Evolutionary conservation across 2,888 invertebrate species (phyloP).

Genomic region (Tricholauxania praeusta): DNA sequence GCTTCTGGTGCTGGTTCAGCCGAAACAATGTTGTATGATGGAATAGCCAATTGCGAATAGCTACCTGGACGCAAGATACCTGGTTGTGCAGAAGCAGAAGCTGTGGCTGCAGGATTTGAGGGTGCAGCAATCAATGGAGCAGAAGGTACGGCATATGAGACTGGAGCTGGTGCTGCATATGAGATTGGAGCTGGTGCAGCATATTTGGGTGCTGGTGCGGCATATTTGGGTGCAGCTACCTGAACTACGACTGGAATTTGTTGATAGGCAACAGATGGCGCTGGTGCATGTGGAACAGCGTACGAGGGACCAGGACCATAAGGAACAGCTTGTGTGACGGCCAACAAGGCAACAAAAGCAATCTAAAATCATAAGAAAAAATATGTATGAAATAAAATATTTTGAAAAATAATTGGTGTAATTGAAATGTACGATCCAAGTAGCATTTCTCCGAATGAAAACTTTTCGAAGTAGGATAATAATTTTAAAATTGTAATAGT

Average conservation of each 20-base stretch:
- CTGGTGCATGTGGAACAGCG: not conserved
- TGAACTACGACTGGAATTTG: not conserved
- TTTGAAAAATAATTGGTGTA: too few relatives aligned
- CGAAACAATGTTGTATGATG: constrained; percentile 44
- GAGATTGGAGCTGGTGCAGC: not conserved
- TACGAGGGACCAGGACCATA: not conserved
- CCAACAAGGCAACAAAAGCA: constrained; percentile 28
- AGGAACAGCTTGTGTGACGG: constrained; percentile 10
- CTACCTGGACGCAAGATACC: constrained; percentile 45
- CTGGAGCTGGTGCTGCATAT: not conserved
- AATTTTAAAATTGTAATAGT: too few relatives aligned
- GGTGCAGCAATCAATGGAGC: constrained; percentile 30
- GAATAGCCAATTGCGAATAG: constrained; percentile 45
- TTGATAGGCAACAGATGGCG: not conserved
- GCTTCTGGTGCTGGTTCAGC: constrained; percentile 39
- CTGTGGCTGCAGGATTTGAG: constrained; percentile 45
- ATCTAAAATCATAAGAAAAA: constrained; percentile 25
- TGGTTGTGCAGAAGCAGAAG: constrained; percentile 51
- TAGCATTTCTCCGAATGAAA: too few relatives aligned
- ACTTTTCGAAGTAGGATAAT: too few relatives aligned
- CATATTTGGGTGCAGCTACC: not conserved
- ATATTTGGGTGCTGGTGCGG: not conserved
- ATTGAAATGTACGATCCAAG: not conserved
- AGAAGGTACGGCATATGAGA: not conserved
- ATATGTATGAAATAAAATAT: not conserved